Percentiles rank a stretch among this genome's conserved stretches.
Evolutionary conservation across 2,888 invertebrate genomes (phyloP).

Genomic region (Ennomos quercinarius): DNA sequence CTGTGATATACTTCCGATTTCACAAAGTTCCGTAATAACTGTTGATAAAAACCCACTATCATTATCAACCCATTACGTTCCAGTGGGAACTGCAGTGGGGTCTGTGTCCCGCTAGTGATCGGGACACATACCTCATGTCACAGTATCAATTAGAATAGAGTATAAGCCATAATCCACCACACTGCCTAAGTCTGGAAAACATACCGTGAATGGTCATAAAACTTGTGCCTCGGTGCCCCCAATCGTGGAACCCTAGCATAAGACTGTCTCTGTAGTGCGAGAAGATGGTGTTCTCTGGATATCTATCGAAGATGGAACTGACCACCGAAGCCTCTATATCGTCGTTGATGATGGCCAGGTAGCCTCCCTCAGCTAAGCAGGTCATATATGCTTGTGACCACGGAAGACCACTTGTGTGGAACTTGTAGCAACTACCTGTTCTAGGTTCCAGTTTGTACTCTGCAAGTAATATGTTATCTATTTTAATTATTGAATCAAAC

Average conservation of each 20-base stretch:
- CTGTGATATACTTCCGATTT: too few relatives aligned
- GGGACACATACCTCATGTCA: background rate
- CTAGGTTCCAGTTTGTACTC: constrained; percentile 48
- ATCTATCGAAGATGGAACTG: constrained; percentile 42
- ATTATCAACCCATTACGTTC: too few relatives aligned
- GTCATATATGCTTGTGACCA: constrained; percentile 58
- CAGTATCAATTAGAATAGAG: background rate
- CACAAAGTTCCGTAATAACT: too few relatives aligned
- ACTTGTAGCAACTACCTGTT: constrained; percentile 63
- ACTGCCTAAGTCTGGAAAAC: constrained; percentile 1
- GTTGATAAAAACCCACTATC: too few relatives aligned
- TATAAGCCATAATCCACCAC: too few relatives aligned
- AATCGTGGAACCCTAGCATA: constrained; percentile 51
- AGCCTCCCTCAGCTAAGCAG: constrained; percentile 59
- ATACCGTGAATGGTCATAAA: constrained; percentile 58
- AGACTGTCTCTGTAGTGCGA: constrained; percentile 36
- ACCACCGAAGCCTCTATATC: constrained; percentile 47
- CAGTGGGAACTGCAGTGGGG: too few relatives aligned
- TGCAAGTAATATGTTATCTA: constrained; percentile 33
- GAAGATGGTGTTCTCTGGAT: constrained; percentile 39
- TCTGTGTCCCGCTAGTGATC: too few relatives aligned
- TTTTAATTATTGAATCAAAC: too few relatives aligned
- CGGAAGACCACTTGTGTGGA: constrained; percentile 50
- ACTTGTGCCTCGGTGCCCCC: constrained; percentile 43
- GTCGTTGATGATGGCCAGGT: constrained; percentile 59